Evolutionary conservation across 2,888 invertebrate genomes (phyloP), one percentile per base, ranked within the genome.

Genomic region (Leptarthrus brevirostris): DNA sequence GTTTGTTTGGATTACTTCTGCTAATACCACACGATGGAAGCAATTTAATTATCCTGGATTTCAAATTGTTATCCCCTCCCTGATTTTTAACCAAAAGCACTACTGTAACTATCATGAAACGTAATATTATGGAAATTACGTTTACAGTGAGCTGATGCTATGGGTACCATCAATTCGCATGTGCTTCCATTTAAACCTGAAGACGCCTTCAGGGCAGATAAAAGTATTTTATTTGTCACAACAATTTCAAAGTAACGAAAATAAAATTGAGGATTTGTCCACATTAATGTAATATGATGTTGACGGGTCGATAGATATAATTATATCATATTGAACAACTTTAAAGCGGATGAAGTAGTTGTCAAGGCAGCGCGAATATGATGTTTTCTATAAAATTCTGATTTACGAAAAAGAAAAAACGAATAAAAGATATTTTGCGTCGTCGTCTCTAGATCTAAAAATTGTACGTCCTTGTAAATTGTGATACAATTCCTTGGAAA

Each of bases 31-130:
- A 16, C 18, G 49, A 49, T 30, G 14, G 47, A 49, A 30, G 49
- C 47, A 66, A 66, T 66, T 66, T 66, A 66, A 66, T 66, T 66
- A 66, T 66, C 66, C 66, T 26, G 47, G 66, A 47, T 66, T 49
- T 8, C 8, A 22, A 44, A 24, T 20, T 44, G 12, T 14, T 64
- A 14, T 44, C 22, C 40, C 12, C n/a, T n/a, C 20, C n/a, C 12
- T 36, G 2, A 16, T 40, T 61, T 22, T 18, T 18, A 18, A 14
- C 18, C 6, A 18, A 12, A 12, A 49, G 20, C 49, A 49, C 49
- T 49, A 47, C n/a, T 47, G 6, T 12, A 49, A 49, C 49, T 49
- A 49, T 49, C 2, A 20, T 12, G 0, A 16, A 40, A 12, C 3
- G 40, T 12, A 12, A 12, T 18, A 49, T 16, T 20, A 49, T 8